phyloP scores from a whole-genome alignment of 1,140 invertebrate species.

The Phortica variegata region DNA sequence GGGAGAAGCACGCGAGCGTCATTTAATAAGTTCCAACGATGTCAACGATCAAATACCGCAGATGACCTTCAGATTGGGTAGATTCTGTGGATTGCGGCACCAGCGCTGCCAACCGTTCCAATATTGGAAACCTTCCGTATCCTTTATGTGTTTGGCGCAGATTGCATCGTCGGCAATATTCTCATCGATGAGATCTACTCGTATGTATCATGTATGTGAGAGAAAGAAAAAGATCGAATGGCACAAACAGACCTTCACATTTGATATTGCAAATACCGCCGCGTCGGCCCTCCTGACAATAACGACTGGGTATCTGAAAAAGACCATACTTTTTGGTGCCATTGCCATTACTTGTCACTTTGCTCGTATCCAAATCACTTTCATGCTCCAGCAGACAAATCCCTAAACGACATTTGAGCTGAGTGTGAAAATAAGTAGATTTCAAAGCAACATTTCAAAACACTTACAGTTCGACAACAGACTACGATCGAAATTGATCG shows the following conservation, averaged over 20 bases:
- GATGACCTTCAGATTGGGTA: slow-evolving; percentile 57
- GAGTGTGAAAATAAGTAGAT: background rate
- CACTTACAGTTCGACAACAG: slow-evolving; percentile 34
- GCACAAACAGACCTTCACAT: slow-evolving; percentile 30
- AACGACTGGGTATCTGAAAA: slow-evolving; percentile 60
- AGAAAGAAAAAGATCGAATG: background rate
- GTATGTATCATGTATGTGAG: background rate
- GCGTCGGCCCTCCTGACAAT: slow-evolving; percentile 27
- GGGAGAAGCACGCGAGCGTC: too few species aligned
- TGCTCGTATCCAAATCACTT: slow-evolving; percentile 64
- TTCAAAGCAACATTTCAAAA: background rate
- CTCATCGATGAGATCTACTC: slow-evolving; percentile 63
- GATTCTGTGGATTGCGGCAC: slow-evolving; percentile 64
- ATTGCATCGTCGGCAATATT: slow-evolving; percentile 67
- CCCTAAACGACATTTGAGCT: slow-evolving; percentile 58
- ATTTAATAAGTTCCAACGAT: too few species aligned
- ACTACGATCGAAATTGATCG: slow-evolving; percentile 32
- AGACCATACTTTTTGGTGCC: slow-evolving; percentile 68
- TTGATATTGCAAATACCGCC: slow-evolving; percentile 38
- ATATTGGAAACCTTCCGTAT: slow-evolving; percentile 65
- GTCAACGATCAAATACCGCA: slow-evolving; percentile 42
- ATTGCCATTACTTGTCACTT: slow-evolving; percentile 63
- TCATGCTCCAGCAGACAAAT: slow-evolving; percentile 71
- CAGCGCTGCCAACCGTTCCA: slow-evolving; percentile 69
- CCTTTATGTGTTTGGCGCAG: slow-evolving; percentile 67